Base-by-base conservation (phyloP, 2,113 vertebrate genomes). In the Lampris incognitus region DNA sequence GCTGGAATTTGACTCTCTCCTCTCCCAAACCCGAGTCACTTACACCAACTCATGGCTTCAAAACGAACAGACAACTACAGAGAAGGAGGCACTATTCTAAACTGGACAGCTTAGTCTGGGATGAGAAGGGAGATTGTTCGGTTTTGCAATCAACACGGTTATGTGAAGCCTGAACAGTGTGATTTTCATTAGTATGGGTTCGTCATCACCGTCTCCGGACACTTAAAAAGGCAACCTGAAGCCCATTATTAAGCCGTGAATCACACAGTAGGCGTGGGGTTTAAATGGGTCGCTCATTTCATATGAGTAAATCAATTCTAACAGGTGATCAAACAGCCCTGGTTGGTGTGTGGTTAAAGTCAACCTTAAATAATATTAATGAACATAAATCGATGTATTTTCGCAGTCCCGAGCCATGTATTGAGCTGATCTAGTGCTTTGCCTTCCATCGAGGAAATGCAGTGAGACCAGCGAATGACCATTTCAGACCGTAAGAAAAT, bases 1-100 rank as follows among this genome's bases (percentile, higher is more conserved):
- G 66, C 50, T 59, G 74, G 61, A 85, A 83, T 79, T 38, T 61
- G 76, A 80, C 78, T 79, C 85, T 74, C 72, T 68, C 59, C 49
- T 40, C 63, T 67, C 54, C 69, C 41, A 51, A 11, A 2, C 46
- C 41, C 54, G 1, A 65, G 74, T 39, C 37, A 0, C 72, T 72
- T 38, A 46, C 74, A 64, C 71, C 72, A 76, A 54, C 78, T 82
- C 9, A 77, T 71, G 75, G 75, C 65, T 69, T 71, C 11, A 24
- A 55, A 62, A 61, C 5, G 70, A 83, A 75, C 40, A 42, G 41
- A 62, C 60, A 24, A 9, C 37, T 5, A 4, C 57, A 59, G 37
- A 37, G 37, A 9, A 4, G 52, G 52, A 46, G 4, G 44, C 7
- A 46, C 4, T 24, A 24, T 24, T 24, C 24, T 24, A 24, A 24